A percentile compares a stretch with the other conserved stretches of the same genome.
phyloP scores from a whole-genome alignment of 1,140 invertebrate species.

The Sinonovacula constricta region DNA sequence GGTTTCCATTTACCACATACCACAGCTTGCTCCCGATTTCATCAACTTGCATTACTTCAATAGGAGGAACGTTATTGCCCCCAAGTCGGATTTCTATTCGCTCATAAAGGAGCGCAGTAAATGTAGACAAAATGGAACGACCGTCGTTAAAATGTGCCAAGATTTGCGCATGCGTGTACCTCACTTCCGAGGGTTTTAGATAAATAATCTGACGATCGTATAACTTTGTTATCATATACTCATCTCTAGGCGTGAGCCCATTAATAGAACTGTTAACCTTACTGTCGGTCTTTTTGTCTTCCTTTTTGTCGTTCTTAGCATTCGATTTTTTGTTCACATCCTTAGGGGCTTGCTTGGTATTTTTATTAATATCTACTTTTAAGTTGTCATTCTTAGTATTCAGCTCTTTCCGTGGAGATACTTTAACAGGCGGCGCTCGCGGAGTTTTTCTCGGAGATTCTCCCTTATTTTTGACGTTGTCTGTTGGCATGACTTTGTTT shows the following conservation, averaged over 20 bases:
- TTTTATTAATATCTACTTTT: conserved; percentile 5
- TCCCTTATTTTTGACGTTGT: neutral
- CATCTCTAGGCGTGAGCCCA: conserved; percentile 34
- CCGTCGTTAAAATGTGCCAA: conserved; percentile 44
- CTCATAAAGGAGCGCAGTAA: conserved; percentile 38
- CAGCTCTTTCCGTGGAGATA: conserved; percentile 33
- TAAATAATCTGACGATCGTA: conserved; percentile 45
- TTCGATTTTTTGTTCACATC: neutral
- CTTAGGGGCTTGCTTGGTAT: neutral
- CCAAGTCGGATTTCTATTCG: conserved; percentile 34
- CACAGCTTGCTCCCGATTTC: conserved; percentile 37
- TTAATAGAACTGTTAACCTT: too few species aligned
- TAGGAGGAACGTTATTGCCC: conserved; percentile 41
- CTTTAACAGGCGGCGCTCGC: conserved; percentile 13
- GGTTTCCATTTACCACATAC: conserved; percentile 49
- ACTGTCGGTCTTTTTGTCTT: neutral
- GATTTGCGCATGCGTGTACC: conserved; percentile 46
- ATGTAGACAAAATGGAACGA: conserved; percentile 40
- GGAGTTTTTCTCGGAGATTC: conserved; percentile 7
- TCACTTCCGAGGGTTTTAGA: conserved; percentile 40
- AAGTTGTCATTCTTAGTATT: neutral
- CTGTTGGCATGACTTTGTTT: conserved; percentile 49
- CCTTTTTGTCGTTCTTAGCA: conserved; percentile 20
- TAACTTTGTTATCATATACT: conserved; percentile 45
- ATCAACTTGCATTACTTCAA: conserved; percentile 48